Evolutionary conservation across 2,113 vertebrate species (phyloP), one percentile per base, ranked within the genome.

Genomic region (Cololabis saira): DNA sequence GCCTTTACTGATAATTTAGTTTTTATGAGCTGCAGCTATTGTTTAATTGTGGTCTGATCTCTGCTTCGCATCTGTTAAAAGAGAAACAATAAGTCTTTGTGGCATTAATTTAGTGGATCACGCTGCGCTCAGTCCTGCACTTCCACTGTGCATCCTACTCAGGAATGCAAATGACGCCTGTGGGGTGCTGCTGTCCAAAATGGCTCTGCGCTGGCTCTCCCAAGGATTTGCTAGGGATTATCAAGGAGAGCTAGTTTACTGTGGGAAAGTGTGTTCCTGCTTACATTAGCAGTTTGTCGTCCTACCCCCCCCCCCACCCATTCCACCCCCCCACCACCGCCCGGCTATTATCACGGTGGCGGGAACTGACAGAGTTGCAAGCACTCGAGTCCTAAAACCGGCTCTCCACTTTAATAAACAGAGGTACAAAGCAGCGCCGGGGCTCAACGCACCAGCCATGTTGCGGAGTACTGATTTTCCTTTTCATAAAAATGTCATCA

Each of bases 161-260:
- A 70, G 71, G 72, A 84, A 86, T 89, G 72, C 74, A 84, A 86
- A 87, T 77, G 63, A 79, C 9, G 42, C 55, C 73, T 50, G 55
- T 22, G 33, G 56, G 71, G 67, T 71, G 55, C 71, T 71, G 55
- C 71, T 76, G 82, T 78, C 83, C 76, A 76, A 87, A 82, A 78
- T 24, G 74, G 62, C 71, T 72, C 61, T 2, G 15, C 2, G 17
- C 56, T 67, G 64, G 66, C 78, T 71, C 72, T 63, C 59, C 59
- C 6, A 30, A 73, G 81, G 69, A 75, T 85, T 83, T 78, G 54
- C 59, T 16, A 4, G 50, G 82, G 84, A 82, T 84, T 82, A 82
- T 51, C 51, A 68, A 61, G 53, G 50, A 71, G 71, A 74, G 72
- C 61, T 73, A 74, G 66, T 75, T 84, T 68, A 76, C 56, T 69